Conservation (phyloP, 2,797 vertebrate species). For the Syndactyla subalaris region DNA sequence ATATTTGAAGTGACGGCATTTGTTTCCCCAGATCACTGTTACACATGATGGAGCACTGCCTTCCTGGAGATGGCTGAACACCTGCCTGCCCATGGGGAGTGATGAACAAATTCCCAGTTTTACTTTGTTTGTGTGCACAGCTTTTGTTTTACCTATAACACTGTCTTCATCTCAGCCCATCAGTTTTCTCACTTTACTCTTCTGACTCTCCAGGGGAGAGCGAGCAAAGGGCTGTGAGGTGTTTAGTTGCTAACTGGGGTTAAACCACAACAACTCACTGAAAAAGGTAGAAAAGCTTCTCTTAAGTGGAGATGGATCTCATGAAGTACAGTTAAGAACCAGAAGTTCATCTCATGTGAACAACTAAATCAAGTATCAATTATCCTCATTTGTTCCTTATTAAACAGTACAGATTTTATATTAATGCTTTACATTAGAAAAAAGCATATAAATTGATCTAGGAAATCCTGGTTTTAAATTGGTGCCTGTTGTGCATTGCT, state of each 20-base stretch:
- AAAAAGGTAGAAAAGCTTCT: not conserved
- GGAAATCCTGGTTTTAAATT: not conserved
- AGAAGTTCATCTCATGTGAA: not conserved
- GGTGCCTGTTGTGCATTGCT: not conserved
- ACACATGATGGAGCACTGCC: not conserved
- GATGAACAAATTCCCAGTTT: not conserved
- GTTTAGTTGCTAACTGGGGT: rapidly evolving
- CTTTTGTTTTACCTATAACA: not conserved
- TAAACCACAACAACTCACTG: not conserved
- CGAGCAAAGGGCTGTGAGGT: not conserved
- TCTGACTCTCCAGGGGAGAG: not conserved
- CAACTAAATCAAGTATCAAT: not conserved
- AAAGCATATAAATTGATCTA: not conserved
- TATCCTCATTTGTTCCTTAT: not conserved
- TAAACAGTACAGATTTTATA: not conserved
- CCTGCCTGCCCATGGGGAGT: not conserved
- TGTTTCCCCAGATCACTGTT: not conserved
- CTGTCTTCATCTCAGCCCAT: not conserved
- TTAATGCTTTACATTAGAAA: not conserved
- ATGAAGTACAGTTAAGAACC: not conserved
- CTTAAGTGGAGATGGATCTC: not conserved
- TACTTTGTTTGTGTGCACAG: rapidly evolving
- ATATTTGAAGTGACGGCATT: not conserved
- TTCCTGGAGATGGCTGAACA: not conserved
- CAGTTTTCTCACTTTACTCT: not conserved